These are phyloP conservation scores for Pyrgilauda ruficollis DNA, from an alignment of 2,113 vertebrate genomes.

Conservation along the genomic window DNA sequence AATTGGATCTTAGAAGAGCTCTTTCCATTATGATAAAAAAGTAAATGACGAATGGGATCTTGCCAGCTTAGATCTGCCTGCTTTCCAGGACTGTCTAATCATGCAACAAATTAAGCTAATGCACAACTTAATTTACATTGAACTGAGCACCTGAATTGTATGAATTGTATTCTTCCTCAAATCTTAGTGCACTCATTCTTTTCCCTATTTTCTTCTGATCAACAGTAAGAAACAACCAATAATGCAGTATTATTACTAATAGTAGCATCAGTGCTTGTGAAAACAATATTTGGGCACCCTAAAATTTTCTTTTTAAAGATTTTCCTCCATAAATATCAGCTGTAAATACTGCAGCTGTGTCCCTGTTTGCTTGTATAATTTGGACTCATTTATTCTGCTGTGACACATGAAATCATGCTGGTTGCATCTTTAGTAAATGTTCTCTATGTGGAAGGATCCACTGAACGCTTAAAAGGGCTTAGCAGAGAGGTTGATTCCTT, in stretches of 20 bases:
- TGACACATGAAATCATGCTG: neutral
- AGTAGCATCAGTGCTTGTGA: neutral
- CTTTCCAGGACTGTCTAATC: neutral
- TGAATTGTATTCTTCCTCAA: neutral
- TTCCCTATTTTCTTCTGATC: neutral
- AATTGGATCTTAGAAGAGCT: neutral
- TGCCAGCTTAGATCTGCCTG: neutral
- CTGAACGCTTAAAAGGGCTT: neutral
- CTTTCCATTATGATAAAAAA: neutral
- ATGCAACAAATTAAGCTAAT: neutral
- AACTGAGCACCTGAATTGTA: neutral
- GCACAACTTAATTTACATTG: neutral
- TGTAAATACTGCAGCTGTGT: neutral
- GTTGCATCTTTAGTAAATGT: neutral
- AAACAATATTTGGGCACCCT: neutral
- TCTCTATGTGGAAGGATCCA: neutral
- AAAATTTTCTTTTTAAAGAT: neutral
- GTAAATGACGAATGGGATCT: neutral
- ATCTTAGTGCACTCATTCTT: neutral
- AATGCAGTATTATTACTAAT: neutral
- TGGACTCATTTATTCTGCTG: neutral
- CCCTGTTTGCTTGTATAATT: neutral
- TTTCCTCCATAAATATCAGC: neutral
- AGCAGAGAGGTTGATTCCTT: neutral
- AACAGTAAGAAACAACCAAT: neutral